Base-by-base conservation (phyloP, 2,888 invertebrate genomes). In the Tipula lateralis region DNA sequence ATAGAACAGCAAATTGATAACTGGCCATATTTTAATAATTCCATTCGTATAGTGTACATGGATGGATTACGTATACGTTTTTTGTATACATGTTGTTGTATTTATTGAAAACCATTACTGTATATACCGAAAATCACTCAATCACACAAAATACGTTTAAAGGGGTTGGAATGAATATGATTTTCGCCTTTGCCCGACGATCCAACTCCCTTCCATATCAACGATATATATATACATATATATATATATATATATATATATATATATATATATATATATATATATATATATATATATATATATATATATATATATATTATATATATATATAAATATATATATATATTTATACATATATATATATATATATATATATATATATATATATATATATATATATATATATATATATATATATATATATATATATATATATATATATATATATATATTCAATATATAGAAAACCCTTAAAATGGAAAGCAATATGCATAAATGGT, bases 41-140 rank as follows among this genome's bases (percentile, higher is more conserved):
- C 66, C 66, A 24, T 44, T n/a, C n/a, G n/a, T n/a, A n/a, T n/a
- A 44, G n/a, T 44, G 6, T 24, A 19, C 66, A 66, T 66, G 66
- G 24, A 66, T 24, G 16, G 44, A 50, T 50, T 50, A 50, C 44
- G 44, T 50, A 50, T 7, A 50, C 16, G 24, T 24, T 66, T 66
- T 66, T 50, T 16, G n/a, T 39, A 13, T 7, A 66, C 24, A 66
- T 66, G 19, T 66, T 66, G 19, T 66, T 24, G 66, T 66, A 66
- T 66, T 66, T 66, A 66, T 66, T 24, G 66, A 66, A 66, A 66
- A 66, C 3, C 66, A 66, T 66, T 66, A 66, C 66, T n/a, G 66
- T 66, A n/a, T 39, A 39, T 39, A 66, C 66, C 19, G 66, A 66
- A 66, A 66, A 66, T 66, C 66, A 66, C 66, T 66, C 66, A 66